Evolutionary conservation across 2,797 vertebrate species (phyloP).

Genomic region (Remorina albescens): DNA sequence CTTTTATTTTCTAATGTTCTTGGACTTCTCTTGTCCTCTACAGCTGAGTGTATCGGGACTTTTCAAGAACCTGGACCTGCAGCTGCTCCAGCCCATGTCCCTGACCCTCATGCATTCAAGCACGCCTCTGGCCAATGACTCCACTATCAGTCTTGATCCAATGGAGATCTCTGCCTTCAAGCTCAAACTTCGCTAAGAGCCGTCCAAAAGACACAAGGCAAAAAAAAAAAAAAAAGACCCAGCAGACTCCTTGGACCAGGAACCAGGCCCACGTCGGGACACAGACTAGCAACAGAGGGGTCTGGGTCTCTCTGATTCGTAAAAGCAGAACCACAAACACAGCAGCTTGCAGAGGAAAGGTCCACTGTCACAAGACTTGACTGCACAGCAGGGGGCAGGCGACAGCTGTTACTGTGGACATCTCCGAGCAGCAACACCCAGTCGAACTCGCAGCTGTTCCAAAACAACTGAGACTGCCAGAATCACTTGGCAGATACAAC

Average conservation of each 20-base stretch:
- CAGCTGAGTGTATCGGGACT: slow-evolving; percentile 89
- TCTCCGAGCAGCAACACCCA: slow-evolving; percentile 25
- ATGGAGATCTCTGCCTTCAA: slow-evolving; percentile 97
- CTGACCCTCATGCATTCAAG: slow-evolving; percentile 92
- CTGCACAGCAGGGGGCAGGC: slow-evolving; percentile 74
- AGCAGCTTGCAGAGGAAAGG: slow-evolving; percentile 28
- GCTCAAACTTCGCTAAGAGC: slow-evolving; percentile 90
- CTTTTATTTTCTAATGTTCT: background rate
- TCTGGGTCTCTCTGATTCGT: slow-evolving; percentile 53
- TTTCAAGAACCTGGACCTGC: slow-evolving; percentile 91
- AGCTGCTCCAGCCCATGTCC: slow-evolving; percentile 91
- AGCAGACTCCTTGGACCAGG: slow-evolving; percentile 57
- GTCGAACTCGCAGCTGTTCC: slow-evolving; percentile 51
- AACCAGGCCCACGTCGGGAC: slow-evolving; percentile 37
- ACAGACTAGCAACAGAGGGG: slow-evolving; percentile 34
- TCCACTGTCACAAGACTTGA: slow-evolving; percentile 66
- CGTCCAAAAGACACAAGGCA: slow-evolving; percentile 23
- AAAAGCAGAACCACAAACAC: slow-evolving; percentile 56
- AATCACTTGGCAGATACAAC: slow-evolving; percentile 27
- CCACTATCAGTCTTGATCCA: slow-evolving; percentile 88
- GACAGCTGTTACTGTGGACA: slow-evolving; percentile 53
- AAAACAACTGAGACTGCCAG: slow-evolving; percentile 39
- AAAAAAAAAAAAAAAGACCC: slow-evolving; percentile 29
- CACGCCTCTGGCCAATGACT: slow-evolving; percentile 86
- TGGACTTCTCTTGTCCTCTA: background rate